Evolutionary conservation across 92 coral and sea anemone species (phyloP).

Genomic region (Meandrina meandrites): DNA sequence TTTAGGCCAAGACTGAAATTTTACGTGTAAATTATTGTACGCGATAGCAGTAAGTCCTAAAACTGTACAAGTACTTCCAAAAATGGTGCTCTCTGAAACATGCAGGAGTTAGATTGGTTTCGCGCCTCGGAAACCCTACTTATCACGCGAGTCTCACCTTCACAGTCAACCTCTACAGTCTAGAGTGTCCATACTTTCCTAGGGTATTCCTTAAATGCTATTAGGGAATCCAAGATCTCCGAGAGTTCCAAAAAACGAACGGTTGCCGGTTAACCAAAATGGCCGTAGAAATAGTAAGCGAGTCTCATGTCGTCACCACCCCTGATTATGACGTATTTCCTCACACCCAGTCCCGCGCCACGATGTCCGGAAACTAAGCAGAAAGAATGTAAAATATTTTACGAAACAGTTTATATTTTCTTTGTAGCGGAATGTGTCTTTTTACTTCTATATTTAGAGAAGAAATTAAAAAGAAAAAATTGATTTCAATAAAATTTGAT

Average conservation of each 20-base stretch:
- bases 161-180: constrained; percentile 25
- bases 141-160: constrained; percentile 32
- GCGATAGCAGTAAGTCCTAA: not conserved
- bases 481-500: too few species aligned
- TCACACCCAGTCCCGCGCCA: constrained; percentile 65
- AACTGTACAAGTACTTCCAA: constrained; percentile 6
- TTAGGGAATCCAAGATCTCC: constrained; percentile 33
- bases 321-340: constrained; percentile 95
- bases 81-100: constrained; percentile 16
- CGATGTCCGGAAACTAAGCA: too few species aligned
- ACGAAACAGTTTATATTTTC: too few species aligned
- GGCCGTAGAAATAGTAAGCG: constrained; percentile 43
- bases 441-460: too few species aligned
- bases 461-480: not conserved
- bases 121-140: constrained; percentile 4
- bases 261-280: constrained; percentile 52
- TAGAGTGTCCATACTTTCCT: constrained; percentile 32
- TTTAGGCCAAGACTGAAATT: not conserved
- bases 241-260: constrained; percentile 14
- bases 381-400: too few species aligned
- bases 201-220: not conserved
- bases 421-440: too few species aligned
- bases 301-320: constrained; percentile 91
- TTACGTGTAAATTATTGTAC: not conserved
- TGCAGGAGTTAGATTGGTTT: constrained; percentile 16